phyloP scores from a whole-genome alignment of 2,113 vertebrate species.

The Daboia siamensis region DNA sequence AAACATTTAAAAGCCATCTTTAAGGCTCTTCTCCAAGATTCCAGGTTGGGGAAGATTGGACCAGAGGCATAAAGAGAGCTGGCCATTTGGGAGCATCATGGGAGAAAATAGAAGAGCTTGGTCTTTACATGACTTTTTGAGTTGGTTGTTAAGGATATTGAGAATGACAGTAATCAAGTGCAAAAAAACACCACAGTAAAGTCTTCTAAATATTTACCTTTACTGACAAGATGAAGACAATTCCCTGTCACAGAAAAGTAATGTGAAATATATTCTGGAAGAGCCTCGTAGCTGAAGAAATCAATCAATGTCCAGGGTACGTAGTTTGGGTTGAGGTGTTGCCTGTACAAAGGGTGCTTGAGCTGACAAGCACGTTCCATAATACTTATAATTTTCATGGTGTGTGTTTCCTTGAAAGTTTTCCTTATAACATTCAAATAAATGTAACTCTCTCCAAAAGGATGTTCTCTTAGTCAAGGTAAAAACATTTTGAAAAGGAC shows the following conservation, averaged over 20 bases:
- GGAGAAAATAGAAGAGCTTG: neutral
- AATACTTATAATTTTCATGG: constrained; percentile 1
- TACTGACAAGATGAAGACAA: constrained; percentile 14
- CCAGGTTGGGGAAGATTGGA: neutral
- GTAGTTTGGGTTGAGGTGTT: constrained; percentile 9
- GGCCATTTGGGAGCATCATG: neutral
- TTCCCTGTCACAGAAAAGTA: constrained; percentile 10
- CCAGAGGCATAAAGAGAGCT: neutral
- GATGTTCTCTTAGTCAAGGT: neutral
- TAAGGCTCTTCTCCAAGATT: neutral
- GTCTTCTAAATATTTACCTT: constrained; percentile 6
- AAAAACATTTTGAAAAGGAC: neutral
- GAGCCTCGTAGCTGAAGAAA: neutral
- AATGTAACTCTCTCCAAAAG: neutral
- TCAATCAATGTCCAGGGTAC: constrained; percentile 9
- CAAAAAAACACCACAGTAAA: neutral
- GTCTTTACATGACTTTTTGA: neutral
- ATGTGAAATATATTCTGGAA: constrained; percentile 16
- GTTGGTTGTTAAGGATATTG: neutral
- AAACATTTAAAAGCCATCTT: neutral
- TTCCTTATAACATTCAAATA: neutral
- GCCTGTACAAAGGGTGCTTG: neutral
- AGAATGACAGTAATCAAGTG: constrained; percentile 19
- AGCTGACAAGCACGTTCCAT: constrained; percentile 20
- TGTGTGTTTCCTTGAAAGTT: neutral